Base-by-base conservation (phyloP, 2,113 vertebrate species). In the Anolis carolinensis region DNA sequence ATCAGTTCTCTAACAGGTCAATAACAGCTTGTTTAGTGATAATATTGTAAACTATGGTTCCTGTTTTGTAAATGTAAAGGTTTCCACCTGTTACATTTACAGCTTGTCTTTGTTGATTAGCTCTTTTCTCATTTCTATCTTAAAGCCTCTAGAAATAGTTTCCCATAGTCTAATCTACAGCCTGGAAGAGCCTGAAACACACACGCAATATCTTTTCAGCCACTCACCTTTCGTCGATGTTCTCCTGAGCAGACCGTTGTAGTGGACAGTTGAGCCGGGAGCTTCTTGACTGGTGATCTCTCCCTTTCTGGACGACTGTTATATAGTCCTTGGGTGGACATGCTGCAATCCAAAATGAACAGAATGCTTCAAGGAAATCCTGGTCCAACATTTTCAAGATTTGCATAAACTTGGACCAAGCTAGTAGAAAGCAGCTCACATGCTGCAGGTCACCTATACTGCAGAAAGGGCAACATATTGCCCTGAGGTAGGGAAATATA, bases 361-460 rank as follows among this genome's bases (percentile, higher is more conserved):
- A 2, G 9, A 77, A 52, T 27, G 39, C 44, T 77, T 68, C 21
- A 63, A 84, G 83, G 74, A 84, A 68, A 84, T 77, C 83, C 59
- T 77, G 73, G 39, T 84, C 59, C 2, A 20, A 4, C 7, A 11
- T 20, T 62, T 65, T 50, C 39, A 65, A 8, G 65, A 7, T 76
- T 84, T 84, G 59, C 73, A 77, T 67, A 76, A 84, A n/a, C n/a
- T 16, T 32, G 44, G 39, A 39, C 50, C 11, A 72, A 76, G 50
- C 39, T 10, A 9, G 27, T 7, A 27, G 59, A 48, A 76, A 50
- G 72, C 21, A 50, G 59, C 62, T 84, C 27, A 1, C 50, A 32
- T 5, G 5, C 27, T 4, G 4, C 55, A 20, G n/a, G 20, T 23
- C 2, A 67, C 50, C 30, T 21, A 9, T 20, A 67, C 0, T 65